Percentiles rank a stretch among this genome's conserved stretches.
phyloP scores from a whole-genome alignment of 2,888 invertebrate genomes.

The Apodemia duryi region DNA sequence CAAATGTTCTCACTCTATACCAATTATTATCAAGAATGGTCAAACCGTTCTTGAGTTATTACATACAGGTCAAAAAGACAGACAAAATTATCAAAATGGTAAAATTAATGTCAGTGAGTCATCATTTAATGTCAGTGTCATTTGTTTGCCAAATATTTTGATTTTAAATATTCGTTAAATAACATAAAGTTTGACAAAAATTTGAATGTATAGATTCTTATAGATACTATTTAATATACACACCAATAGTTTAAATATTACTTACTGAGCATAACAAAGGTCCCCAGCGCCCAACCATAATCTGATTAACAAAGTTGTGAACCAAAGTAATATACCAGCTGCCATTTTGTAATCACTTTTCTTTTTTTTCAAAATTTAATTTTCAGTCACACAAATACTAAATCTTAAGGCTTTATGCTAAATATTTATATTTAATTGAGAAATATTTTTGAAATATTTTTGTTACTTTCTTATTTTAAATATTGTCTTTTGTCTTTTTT shows the following conservation, averaged over 20 bases:
- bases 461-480: slow-evolving; percentile 1
- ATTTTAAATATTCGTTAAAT: too few species aligned
- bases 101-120: too few species aligned
- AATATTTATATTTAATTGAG: slow-evolving; percentile 20
- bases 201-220: too few species aligned
- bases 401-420: slow-evolving; percentile 22
- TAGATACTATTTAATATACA: too few species aligned
- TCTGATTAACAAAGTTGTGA: slow-evolving; percentile 56
- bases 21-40: too few species aligned
- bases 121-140: too few species aligned
- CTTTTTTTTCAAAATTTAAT: slow-evolving; percentile 17
- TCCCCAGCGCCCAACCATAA: slow-evolving; percentile 69
- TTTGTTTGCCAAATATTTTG: too few species aligned
- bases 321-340: slow-evolving; percentile 56
- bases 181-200: too few species aligned
- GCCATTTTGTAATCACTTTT: slow-evolving; percentile 47
- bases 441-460: slow-evolving; percentile 25
- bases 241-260: slow-evolving; percentile 26
- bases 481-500: slow-evolving; percentile 7
- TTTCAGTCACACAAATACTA: slow-evolving; percentile 17
- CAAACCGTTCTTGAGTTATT: too few species aligned
- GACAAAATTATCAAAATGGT: too few species aligned
- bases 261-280: slow-evolving; percentile 75
- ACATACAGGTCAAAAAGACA: too few species aligned
- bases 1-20: too few species aligned